phyloP scores from a whole-genome alignment of 2,888 invertebrate species.

The Eupithecia tripunctaria region DNA sequence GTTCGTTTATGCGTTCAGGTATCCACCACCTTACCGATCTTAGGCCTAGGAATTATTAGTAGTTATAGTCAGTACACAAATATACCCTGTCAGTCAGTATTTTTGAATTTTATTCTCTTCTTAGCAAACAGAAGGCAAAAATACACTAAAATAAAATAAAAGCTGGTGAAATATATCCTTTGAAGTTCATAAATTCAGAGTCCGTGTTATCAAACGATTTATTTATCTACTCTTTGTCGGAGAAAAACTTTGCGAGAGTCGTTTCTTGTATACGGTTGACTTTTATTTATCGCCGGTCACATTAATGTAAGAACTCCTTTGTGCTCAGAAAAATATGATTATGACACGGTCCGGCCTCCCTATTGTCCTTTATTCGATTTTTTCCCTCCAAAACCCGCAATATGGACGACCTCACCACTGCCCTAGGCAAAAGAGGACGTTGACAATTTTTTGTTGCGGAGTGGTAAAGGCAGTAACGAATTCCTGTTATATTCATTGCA shows the following conservation, averaged over 20 bases:
- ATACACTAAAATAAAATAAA: not conserved
- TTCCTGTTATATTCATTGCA: slow-evolving; percentile 19
- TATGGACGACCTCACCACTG: slow-evolving; percentile 63
- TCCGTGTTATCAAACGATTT: slow-evolving; percentile 15
- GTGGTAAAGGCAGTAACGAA: not conserved
- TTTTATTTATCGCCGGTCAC: slow-evolving; percentile 78
- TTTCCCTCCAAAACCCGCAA: slow-evolving; percentile 67
- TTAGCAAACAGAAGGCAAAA: not conserved
- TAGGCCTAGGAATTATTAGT: not conserved
- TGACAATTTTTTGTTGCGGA: not conserved
- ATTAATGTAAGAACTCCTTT: slow-evolving; percentile 81
- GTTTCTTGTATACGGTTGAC: slow-evolving; percentile 65
- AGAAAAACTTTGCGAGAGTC: slow-evolving; percentile 52
- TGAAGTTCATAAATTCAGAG: slow-evolving; percentile 3
- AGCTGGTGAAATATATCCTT: not conserved
- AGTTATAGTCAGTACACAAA: not conserved
- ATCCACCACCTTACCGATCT: too few species aligned
- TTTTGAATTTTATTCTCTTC: not conserved
- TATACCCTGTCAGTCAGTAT: not conserved
- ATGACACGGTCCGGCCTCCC: slow-evolving; percentile 73
- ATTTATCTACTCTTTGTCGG: slow-evolving; percentile 23
- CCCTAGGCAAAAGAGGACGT: slow-evolving; percentile 38
- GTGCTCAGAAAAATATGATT: slow-evolving; percentile 81
- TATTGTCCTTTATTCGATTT: slow-evolving; percentile 80
- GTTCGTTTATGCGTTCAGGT: not conserved